Base-by-base conservation (phyloP, 2,888 invertebrate genomes). In the Hanleya hanleyi region DNA sequence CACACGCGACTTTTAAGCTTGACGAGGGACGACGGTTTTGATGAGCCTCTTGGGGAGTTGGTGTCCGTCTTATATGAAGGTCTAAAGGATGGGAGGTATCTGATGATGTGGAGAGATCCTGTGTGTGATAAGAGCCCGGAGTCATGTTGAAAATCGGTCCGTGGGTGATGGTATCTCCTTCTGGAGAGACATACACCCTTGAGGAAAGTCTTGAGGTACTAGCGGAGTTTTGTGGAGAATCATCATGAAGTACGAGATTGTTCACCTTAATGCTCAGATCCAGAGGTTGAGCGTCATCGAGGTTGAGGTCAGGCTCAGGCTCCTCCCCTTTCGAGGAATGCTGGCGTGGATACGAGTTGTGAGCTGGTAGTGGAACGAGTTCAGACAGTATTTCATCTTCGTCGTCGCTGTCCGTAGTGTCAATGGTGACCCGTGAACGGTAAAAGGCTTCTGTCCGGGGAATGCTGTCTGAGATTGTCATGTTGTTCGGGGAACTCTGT, bases 261-360 rank as follows among this genome's bases (percentile, higher is more conserved):
- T 57, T 22, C 1, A 57, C 57, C 29, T 57, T 57, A 32, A 57
- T 15, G 29, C 57, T 57, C 4, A 57, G 57, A 32, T 57, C 57
- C 22, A 57, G 57, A 57, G 57, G 57, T 57, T 57, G 57, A 57
- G 57, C 26, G n/a, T n/a, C n/a, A n/a, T n/a, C n/a, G 29, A 57
- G 57, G 26, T 26, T 29, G 57, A 15, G 26, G 32, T 57, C 32
- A 29, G 22, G 12, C n/a, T n/a, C n/a, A n/a, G n/a, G n/a, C n/a
- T n/a, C n/a, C n/a, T n/a, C n/a, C n/a, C n/a, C n/a, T n/a, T n/a
- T n/a, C 29, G 57, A 4, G 1, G 22, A 22, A 4, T 15, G 9
- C 15, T 29, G 18, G 26, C 29, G 32, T 29, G 57, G 2, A 22
- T 15, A 22, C 26, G 22, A 57, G 29, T 32, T 57, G 9, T 57